Percentiles rank a stretch among this genome's conserved stretches.
These are phyloP conservation scores for Choristoneura rosaceana DNA, from an alignment of 2,888 invertebrate genomes.

Conservation along the genomic window DNA sequence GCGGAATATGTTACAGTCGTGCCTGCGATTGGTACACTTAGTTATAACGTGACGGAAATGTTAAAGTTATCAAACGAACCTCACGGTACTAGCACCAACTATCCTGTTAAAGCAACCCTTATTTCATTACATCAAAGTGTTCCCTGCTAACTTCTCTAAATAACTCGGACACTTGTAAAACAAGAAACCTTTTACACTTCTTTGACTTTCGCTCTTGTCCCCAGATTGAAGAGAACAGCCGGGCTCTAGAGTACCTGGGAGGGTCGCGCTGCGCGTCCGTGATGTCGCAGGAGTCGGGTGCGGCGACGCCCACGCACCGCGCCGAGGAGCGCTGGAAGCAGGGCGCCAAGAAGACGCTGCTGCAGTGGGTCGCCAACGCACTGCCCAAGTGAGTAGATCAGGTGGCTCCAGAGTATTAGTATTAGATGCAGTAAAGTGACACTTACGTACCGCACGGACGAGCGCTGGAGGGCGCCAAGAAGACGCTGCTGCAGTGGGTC, in stretches of 20 bases:
- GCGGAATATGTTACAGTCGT: too few relatives aligned
- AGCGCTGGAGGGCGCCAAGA: conserved; percentile 94
- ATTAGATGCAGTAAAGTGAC: too few relatives aligned
- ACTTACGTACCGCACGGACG: conserved; percentile 84
- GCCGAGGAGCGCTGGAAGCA: conserved; percentile 91
- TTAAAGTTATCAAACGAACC: too few relatives aligned
- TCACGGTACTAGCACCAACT: too few relatives aligned
- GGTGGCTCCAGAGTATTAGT: too few relatives aligned
- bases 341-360: conserved; percentile 95
- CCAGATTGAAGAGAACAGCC: conserved; percentile 97
- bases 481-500: conserved; percentile 97
- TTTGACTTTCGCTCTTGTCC: conserved; percentile 45
- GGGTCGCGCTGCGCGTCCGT: conserved; percentile 92
- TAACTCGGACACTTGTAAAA: too few relatives aligned
- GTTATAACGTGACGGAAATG: too few relatives aligned
- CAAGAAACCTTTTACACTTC: too few relatives aligned
- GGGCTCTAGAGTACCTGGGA: conserved; percentile 93
- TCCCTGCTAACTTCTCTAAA: too few relatives aligned
- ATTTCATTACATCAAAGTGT: too few relatives aligned
- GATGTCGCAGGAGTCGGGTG: conserved; percentile 93
- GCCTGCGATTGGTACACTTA: too few relatives aligned
- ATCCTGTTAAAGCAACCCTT: too few relatives aligned
- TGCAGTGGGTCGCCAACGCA: conserved; percentile 97
- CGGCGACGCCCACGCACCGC: conserved; percentile 85
- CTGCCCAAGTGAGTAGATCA: conserved; percentile 89